A percentile compares a stretch with the other conserved stretches of the same genome.
phyloP scores from a whole-genome alignment of 2,113 vertebrate species.

The Redunca redunca region DNA sequence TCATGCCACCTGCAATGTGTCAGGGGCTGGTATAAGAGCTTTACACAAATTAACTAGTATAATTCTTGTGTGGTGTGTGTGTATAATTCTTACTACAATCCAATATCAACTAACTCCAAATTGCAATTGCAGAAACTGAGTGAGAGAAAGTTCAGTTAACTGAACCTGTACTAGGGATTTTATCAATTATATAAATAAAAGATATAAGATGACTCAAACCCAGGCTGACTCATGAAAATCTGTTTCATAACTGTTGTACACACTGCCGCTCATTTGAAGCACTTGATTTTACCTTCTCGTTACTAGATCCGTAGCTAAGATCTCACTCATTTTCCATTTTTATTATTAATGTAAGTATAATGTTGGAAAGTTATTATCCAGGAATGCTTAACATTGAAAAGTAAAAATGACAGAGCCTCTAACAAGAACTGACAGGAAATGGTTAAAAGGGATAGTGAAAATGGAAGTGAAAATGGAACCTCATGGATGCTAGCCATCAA shows the following conservation, averaged over 20 bases:
- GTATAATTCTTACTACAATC: not conserved
- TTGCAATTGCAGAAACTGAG: not conserved
- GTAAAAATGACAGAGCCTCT: not conserved
- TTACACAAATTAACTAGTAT: not conserved
- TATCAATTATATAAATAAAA: not conserved
- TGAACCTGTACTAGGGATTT: not conserved
- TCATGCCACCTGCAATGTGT: not conserved
- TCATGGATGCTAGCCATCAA: not conserved
- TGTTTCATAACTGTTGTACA: not conserved
- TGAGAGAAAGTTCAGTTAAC: not conserved
- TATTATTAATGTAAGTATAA: not conserved
- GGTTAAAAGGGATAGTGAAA: not conserved
- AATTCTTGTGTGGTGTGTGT: not conserved
- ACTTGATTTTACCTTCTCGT: not conserved
- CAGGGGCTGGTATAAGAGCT: not conserved
- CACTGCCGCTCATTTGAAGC: not conserved
- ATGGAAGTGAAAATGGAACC: not conserved
- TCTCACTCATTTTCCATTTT: not conserved
- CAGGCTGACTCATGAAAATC: not conserved
- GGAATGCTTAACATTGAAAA: not conserved
- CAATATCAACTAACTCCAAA: no score
- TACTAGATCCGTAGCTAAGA: not conserved
- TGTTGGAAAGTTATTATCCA: not conserved
- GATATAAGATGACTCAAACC: not conserved
- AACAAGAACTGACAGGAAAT: not conserved